Evolutionary conservation across 2,113 vertebrate genomes (phyloP), one percentile per base, ranked within the genome.

Genomic region (Tyto alba): DNA sequence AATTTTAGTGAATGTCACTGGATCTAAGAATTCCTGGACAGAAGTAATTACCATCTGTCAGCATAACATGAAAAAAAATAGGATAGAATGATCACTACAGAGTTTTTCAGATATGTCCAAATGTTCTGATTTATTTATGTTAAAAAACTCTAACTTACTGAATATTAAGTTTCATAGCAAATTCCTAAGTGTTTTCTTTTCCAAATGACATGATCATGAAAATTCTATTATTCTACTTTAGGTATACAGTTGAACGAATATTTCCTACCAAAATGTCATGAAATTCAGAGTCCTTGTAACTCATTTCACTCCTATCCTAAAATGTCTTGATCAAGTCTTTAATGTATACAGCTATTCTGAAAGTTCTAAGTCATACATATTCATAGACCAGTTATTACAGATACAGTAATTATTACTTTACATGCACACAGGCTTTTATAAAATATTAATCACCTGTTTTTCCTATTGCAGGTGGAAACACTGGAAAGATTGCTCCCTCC

Each of bases 361-460:
- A 95, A 80, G 78, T 88, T 96, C 83, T 48, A 93, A 79, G 18
- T 95, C 91, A 97, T 97, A 90, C 96, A 93, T 98, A 97, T 98
- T 97, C 92, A 98, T 97, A 94, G 77, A 92, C 7, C 57, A 62
- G 94, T 96, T 94, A 94, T 94, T 91, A 91, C 20, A 92, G 87
- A 72, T 96, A 53, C 48, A 94, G 82, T 96, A 97, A 98, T 97
- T 95, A 76, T 81, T 90, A 72, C 41, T 97, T 96, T 94, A 96
- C 83, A 96, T 43, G 52, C 90, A 90, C 78, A 91, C 48, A 89
- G 91, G 73, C 30, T 97, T 97, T 97, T 97, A 95, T 94, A 92
- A 97, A 98, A 97, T 96, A 96, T 97, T 97, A 96, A 97, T 97
- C 94, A 60, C 64, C 43, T 96, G 88, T 96, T 97, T 96, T 95